Conservation (phyloP, 2,113 vertebrate species). For the Melanerpes aurifrons region DNA sequence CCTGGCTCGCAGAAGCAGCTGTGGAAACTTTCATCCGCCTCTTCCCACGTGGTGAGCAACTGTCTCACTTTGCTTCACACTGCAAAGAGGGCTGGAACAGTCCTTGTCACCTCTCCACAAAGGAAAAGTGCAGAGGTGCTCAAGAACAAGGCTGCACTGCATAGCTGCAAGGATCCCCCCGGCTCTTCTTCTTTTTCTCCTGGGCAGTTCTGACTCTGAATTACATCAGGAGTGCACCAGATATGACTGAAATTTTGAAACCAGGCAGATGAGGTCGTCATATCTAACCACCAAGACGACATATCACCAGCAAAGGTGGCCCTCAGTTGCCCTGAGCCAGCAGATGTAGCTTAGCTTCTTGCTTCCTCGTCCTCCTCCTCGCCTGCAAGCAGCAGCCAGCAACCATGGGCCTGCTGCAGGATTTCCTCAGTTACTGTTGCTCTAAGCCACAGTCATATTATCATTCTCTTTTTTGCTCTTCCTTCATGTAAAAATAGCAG, state of each 20-base stretch:
- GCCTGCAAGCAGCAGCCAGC: neutral
- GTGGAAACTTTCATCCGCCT: neutral
- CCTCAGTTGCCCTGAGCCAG: neutral
- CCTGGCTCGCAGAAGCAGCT: neutral
- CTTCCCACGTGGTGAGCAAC: neutral
- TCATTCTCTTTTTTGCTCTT: neutral
- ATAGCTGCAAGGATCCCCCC: rapidly evolving
- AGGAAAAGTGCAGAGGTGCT: neutral
- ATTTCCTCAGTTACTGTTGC: neutral
- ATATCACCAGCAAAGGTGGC: neutral
- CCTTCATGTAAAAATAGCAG: neutral
- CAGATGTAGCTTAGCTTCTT: neutral
- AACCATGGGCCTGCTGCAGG: neutral
- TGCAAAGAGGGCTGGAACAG: neutral
- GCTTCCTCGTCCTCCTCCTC: neutral
- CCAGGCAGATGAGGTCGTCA: neutral
- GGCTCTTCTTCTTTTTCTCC: neutral
- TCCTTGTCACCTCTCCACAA: neutral
- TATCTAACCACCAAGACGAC: neutral
- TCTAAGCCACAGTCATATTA: neutral
- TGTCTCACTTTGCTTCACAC: rapidly evolving
- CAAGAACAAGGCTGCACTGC: rapidly evolving
- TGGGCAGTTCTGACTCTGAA: neutral
- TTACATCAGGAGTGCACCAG: neutral
- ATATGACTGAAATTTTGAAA: neutral